These are phyloP conservation scores for Philereme transversata DNA, from an alignment of 2,888 invertebrate species.

Conservation along the genomic window DNA sequence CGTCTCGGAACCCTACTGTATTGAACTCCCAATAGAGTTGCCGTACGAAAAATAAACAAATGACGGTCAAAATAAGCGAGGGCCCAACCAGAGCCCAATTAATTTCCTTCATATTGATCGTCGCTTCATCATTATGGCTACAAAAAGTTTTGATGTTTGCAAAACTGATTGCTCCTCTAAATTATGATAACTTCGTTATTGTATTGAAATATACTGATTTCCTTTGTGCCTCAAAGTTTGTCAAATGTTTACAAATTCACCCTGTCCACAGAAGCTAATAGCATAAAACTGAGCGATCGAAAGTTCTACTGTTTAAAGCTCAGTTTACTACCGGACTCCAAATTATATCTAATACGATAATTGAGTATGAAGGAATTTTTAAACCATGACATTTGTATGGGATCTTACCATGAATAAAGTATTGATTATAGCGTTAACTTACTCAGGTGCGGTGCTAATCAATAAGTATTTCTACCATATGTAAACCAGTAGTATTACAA, in stretches of 20 bases:
- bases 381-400: slow-evolving; percentile 14
- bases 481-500: background rate
- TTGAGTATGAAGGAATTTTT: slow-evolving; percentile 20
- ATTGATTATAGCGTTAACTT: slow-evolving; percentile 7
- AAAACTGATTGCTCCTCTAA: slow-evolving; percentile 16
- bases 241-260: too few relatives aligned
- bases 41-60: slow-evolving; percentile 7
- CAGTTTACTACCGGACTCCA: slow-evolving; percentile 10
- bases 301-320: background rate
- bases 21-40: background rate
- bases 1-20: background rate
- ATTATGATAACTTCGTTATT: slow-evolving; percentile 1
- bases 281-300: too few relatives aligned
- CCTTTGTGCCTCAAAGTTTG: background rate
- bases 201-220: background rate
- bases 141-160: slow-evolving; percentile 25
- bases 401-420: slow-evolving; percentile 11
- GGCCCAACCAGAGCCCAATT: slow-evolving; percentile 23
- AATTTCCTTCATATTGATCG: slow-evolving; percentile 22
- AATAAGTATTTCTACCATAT: slow-evolving; percentile 4
- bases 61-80: slow-evolving; percentile 12
- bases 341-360: slow-evolving; percentile 13
- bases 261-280: too few relatives aligned
- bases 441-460: slow-evolving; percentile 3
- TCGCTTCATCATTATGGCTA: slow-evolving; percentile 20